These are phyloP conservation scores for Xenopus laevis DNA, from an alignment of 2,113 vertebrate species.

Conservation along the genomic window DNA sequence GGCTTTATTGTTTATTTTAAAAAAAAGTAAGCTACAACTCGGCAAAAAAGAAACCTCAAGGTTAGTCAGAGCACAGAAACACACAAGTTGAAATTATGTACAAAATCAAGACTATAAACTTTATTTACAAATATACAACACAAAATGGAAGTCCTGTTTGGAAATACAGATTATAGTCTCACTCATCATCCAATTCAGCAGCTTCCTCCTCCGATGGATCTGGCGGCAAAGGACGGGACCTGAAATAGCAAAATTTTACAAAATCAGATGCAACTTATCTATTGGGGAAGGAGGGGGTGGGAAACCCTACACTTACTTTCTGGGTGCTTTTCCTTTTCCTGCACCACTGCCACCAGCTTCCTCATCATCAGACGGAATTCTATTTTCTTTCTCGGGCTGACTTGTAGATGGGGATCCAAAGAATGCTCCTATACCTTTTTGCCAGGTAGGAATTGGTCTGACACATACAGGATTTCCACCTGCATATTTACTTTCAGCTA, in stretches of 20 bases:
- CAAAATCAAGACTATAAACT: conserved; percentile 7
- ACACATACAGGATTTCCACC: conserved; percentile 79
- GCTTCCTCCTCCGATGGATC: conserved; percentile 45
- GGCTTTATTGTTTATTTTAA: background rate
- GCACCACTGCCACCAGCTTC: conserved; percentile 73
- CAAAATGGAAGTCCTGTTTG: too few species aligned
- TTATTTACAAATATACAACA: conserved; percentile 43
- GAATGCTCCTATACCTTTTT: conserved; percentile 85
- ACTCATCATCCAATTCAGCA: conserved; percentile 47
- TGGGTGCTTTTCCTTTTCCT: conserved; percentile 62
- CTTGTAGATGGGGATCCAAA: conserved; percentile 66
- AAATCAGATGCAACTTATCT: too few species aligned
- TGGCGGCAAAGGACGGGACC: conserved; percentile 48
- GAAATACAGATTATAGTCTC: background rate
- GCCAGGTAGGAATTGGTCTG: conserved; percentile 84
- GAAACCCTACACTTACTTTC: conserved; percentile 61
- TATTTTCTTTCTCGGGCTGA: conserved; percentile 74
- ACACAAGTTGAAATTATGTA: background rate
- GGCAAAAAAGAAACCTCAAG: background rate
- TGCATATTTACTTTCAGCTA: conserved; percentile 72
- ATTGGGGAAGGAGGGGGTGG: too few species aligned
- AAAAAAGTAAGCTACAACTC: conserved; percentile 11
- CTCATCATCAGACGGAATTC: conserved; percentile 53
- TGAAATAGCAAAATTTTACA: conserved; percentile 19
- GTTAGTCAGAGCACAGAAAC: conserved; percentile 2